Percentiles rank a stretch among this genome's conserved stretches.
These are phyloP conservation scores for Meiosimyza platycephala DNA, from an alignment of 2,888 invertebrate genomes.

Conservation along the genomic window DNA sequence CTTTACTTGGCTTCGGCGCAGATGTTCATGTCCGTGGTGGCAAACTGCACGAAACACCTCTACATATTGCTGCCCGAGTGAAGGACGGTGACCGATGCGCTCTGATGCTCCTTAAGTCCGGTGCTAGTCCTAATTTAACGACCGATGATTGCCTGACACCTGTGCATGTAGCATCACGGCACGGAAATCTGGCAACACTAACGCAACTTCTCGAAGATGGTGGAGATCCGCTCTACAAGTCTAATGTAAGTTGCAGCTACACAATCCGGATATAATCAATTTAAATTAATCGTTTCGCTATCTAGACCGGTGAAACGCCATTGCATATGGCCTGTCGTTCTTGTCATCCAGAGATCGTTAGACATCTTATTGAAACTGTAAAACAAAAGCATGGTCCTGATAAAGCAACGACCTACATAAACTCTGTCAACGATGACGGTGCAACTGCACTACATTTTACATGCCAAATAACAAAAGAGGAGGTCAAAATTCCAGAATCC, in stretches of 20 bases:
- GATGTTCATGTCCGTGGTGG: constrained; percentile 96
- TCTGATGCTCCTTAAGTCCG: constrained; percentile 96
- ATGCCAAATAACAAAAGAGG: constrained; percentile 86
- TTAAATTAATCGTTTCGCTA: neutral
- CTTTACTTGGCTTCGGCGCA: constrained; percentile 94
- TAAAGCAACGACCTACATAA: constrained; percentile 86
- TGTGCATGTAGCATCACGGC: constrained; percentile 93
- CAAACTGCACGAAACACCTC: constrained; percentile 89
- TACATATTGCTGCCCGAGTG: constrained; percentile 96
- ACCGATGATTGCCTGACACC: constrained; percentile 98
- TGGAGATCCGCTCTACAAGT: constrained; percentile 91
- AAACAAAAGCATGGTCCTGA: constrained; percentile 81
- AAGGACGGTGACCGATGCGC: constrained; percentile 93
- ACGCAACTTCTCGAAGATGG: constrained; percentile 90
- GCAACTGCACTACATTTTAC: constrained; percentile 96
- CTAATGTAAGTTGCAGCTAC: constrained; percentile 75
- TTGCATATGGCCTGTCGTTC: constrained; percentile 93
- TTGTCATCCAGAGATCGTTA: constrained; percentile 86
- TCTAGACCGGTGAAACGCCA: constrained; percentile 92
- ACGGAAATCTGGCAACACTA: constrained; percentile 90
- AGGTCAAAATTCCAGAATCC: constrained; percentile 78
- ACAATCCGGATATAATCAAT: too few relatives aligned
- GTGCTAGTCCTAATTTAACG: constrained; percentile 94
- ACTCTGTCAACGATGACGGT: constrained; percentile 89
- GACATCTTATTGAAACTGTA: constrained; percentile 86